Conservation (phyloP, 2,113 vertebrate genomes). For the Stomatorhinus ivindoensis region DNA sequence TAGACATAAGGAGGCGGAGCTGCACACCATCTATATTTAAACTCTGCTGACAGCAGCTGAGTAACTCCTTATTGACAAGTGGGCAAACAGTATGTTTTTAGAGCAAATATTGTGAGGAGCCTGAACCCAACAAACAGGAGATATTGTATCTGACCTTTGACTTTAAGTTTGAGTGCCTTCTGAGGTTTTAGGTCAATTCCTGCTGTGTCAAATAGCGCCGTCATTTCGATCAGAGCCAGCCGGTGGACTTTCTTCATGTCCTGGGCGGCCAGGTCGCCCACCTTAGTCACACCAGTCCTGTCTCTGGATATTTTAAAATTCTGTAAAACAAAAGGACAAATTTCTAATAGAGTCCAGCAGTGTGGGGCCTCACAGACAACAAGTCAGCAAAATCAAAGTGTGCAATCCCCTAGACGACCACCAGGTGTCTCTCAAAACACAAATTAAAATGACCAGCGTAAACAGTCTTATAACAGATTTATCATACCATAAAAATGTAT, state of each 20-base stretch:
- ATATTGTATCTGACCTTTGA: slow-evolving; percentile 68
- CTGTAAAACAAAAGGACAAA: slow-evolving; percentile 47
- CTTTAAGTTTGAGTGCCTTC: slow-evolving; percentile 81
- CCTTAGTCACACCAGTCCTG: slow-evolving; percentile 86
- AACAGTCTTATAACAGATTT: background rate
- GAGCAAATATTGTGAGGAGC: background rate
- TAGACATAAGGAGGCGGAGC: background rate
- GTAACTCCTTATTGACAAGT: background rate
- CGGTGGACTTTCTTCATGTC: slow-evolving; percentile 91
- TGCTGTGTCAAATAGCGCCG: slow-evolving; percentile 79
- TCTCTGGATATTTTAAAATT: slow-evolving; percentile 79
- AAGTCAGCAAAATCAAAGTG: background rate
- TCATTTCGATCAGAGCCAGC: slow-evolving; percentile 84
- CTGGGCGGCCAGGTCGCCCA: slow-evolving; percentile 80
- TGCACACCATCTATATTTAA: background rate
- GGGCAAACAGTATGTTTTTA: background rate
- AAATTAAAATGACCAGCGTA: background rate
- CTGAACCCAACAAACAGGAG: background rate
- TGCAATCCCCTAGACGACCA: background rate
- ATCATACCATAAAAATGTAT: background rate
- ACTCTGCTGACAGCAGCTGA: background rate
- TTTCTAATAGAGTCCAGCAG: background rate
- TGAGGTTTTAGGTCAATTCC: slow-evolving; percentile 80
- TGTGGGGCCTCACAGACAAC: background rate
- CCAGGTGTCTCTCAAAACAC: slow-evolving; percentile 16